These are phyloP conservation scores for Phocides pigmalion DNA, from an alignment of 1,140 invertebrate species.

Conservation along the genomic window DNA sequence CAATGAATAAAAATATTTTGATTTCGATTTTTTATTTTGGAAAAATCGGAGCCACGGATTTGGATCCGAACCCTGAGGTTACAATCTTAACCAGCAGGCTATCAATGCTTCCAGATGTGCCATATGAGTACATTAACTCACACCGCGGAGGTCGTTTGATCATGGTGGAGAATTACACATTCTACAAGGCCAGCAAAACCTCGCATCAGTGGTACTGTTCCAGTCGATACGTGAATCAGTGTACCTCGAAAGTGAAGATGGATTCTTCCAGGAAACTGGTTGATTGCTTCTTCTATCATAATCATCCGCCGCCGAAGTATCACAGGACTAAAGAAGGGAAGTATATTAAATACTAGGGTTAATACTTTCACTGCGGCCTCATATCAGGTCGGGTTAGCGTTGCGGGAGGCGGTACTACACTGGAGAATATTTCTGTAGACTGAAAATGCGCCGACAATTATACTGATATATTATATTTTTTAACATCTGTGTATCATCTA, in stretches of 20 bases:
- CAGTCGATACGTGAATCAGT: constrained; percentile 26
- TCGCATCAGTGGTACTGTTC: constrained; percentile 42
- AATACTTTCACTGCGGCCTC: too few relatives aligned
- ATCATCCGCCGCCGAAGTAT: constrained; percentile 44
- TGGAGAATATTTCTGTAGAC: too few relatives aligned
- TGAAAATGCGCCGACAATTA: too few relatives aligned
- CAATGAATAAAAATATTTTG: too few relatives aligned
- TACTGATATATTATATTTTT: too few relatives aligned
- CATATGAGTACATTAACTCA: not conserved
- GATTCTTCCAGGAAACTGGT: constrained; percentile 8
- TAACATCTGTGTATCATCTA: too few relatives aligned
- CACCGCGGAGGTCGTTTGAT: constrained; percentile 29
- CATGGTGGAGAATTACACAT: constrained; percentile 40
- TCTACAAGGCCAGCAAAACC: constrained; percentile 29
- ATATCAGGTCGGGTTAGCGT: too few relatives aligned
- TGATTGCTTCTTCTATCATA: constrained; percentile 37
- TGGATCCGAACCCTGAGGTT: too few relatives aligned
- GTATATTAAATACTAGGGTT: constrained; percentile 36
- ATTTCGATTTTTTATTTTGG: too few relatives aligned
- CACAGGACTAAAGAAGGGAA: constrained; percentile 29
- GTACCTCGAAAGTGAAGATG: constrained; percentile 34
- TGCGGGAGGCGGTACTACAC: too few relatives aligned
- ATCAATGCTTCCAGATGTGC: not conserved
- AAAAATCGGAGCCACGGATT: too few relatives aligned
- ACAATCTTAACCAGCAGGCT: too few relatives aligned